Evolutionary conservation across 2,888 invertebrate species (phyloP).

Genomic region (Cynaeus angustus): DNA sequence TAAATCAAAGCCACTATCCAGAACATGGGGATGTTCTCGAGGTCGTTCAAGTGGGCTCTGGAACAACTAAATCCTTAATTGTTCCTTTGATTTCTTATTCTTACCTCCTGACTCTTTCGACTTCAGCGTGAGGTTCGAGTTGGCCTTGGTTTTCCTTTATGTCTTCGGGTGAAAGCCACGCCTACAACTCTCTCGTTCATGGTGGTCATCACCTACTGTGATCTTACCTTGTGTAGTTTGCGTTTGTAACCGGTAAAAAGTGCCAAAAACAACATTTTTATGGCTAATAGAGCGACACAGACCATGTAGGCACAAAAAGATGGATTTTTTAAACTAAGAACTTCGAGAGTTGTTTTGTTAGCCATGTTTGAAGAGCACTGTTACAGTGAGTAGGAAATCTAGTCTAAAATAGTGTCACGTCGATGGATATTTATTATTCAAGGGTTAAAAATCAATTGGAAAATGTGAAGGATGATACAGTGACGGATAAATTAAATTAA

Average conservation of each 20-base stretch:
- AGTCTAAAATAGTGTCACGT: constrained; percentile 1
- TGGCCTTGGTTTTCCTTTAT: constrained; percentile 16
- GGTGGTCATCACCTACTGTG: background rate
- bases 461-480: too few relatives aligned
- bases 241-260: constrained; percentile 24
- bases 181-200: constrained; percentile 13
- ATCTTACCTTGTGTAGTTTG: constrained; percentile 20
- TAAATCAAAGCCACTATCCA: constrained; percentile 19
- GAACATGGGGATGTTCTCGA: constrained; percentile 43
- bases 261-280: constrained; percentile 34
- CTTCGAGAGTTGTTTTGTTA: constrained; percentile 17
- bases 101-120: constrained; percentile 33
- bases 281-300: constrained; percentile 15
- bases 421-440: background rate
- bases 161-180: constrained; percentile 28
- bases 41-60: constrained; percentile 37
- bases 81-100: constrained; percentile 3
- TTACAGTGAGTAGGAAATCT: background rate
- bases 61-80: background rate
- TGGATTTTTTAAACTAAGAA: constrained; percentile 23
- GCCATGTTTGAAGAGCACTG: constrained; percentile 3
- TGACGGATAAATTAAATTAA: too few relatives aligned
- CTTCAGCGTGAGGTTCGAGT: constrained; percentile 7
- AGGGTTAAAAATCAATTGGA: constrained; percentile 1
- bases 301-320: constrained; percentile 32